These are phyloP conservation scores for Buathra laborator DNA, from an alignment of 2,888 invertebrate genomes.

Conservation along the genomic window DNA sequence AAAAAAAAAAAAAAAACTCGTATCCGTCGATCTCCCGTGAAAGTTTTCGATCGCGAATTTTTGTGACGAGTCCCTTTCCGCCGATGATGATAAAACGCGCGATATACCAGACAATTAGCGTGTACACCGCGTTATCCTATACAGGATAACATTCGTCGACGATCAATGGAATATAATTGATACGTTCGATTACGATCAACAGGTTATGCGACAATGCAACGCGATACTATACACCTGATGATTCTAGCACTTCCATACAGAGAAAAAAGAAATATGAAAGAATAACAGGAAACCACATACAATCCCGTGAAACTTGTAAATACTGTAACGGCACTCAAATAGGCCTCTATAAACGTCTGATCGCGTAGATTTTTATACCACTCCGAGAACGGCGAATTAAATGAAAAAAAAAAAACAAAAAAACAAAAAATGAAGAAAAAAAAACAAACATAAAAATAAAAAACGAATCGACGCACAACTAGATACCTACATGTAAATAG, in stretches of 20 bases:
- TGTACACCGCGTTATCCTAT: constrained; percentile 50
- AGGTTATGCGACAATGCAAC: constrained; percentile 20
- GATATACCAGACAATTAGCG: constrained; percentile 44
- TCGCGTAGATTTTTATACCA: constrained; percentile 84
- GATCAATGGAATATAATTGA: constrained; percentile 23
- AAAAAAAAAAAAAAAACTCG: constrained; percentile 49
- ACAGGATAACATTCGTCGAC: constrained; percentile 27
- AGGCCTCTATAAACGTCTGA: constrained; percentile 75
- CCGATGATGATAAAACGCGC: constrained; percentile 20
- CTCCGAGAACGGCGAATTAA: constrained; percentile 69
- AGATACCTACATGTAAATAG: constrained; percentile 83
- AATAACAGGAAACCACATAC: constrained; percentile 46
- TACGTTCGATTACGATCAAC: constrained; percentile 33
- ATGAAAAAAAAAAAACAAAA: constrained; percentile 49
- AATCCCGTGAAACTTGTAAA: constrained; percentile 72
- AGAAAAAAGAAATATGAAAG: constrained; percentile 35
- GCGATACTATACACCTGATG: constrained; percentile 37
- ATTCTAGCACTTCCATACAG: constrained; percentile 59
- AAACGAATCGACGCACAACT: constrained; percentile 83
- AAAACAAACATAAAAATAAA: constrained; percentile 74
- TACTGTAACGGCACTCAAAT: constrained; percentile 68
- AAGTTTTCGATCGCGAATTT: constrained; percentile 54
- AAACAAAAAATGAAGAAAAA: constrained; percentile 46
- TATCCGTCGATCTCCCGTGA: constrained; percentile 64
- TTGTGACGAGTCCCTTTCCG: constrained; percentile 41